Evolutionary conservation across 2,888 invertebrate species (phyloP).

Genomic region (Eupithecia inturbata): DNA sequence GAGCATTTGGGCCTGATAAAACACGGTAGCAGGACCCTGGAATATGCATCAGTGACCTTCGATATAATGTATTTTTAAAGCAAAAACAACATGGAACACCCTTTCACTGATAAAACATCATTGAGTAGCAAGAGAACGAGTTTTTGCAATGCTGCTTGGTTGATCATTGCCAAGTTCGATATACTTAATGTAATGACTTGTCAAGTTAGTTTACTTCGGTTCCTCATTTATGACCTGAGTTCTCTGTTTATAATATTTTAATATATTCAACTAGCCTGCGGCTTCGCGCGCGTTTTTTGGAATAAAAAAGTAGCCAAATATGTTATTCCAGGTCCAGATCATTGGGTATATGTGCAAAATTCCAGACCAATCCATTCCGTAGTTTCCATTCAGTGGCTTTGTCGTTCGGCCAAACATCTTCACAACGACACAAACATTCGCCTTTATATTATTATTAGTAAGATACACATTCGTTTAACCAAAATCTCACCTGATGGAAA

Average conservation of each 20-base stretch:
- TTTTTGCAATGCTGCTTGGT: slow-evolving; percentile 26
- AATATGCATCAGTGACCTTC: slow-evolving; percentile 23
- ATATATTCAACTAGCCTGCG: too few species aligned
- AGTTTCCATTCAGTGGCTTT: too few species aligned
- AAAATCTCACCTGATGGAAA: too few species aligned
- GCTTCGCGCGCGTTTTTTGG: too few species aligned
- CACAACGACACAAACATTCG: too few species aligned
- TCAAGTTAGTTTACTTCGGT: slow-evolving; percentile 12
- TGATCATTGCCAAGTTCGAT: slow-evolving; percentile 25
- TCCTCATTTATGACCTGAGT: slow-evolving; percentile 2
- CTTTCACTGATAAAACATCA: slow-evolving; percentile 27
- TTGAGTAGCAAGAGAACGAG: slow-evolving; percentile 18
- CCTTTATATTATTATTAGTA: too few species aligned
- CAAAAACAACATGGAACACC: slow-evolving; percentile 24
- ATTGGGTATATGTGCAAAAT: too few species aligned
- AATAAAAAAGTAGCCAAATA: too few species aligned
- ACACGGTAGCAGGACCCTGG: slow-evolving; percentile 25
- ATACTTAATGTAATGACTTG: slow-evolving; percentile 16
- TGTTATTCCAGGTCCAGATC: too few species aligned
- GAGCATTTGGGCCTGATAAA: slow-evolving; percentile 24
- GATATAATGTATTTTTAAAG: slow-evolving; percentile 21
- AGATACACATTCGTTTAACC: too few species aligned
- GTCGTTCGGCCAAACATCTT: too few species aligned
- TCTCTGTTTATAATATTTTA: neutral
- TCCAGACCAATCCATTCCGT: too few species aligned